phyloP scores from a whole-genome alignment of 2,113 vertebrate species.

The Thunnus maccoyii region DNA sequence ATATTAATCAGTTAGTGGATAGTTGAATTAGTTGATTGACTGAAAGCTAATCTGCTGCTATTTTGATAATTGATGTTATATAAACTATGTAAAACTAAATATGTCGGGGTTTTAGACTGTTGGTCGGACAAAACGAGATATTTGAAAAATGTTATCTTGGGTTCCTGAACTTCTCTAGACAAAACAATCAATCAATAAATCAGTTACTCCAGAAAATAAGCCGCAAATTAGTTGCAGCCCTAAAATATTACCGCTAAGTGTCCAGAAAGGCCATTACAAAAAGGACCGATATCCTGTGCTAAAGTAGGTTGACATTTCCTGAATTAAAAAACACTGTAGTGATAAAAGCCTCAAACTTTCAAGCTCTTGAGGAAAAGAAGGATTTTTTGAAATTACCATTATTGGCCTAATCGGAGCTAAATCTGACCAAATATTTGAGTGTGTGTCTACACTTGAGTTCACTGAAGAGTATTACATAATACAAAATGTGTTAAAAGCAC shows the following conservation, averaged over 20 bases:
- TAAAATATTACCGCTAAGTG: too few species aligned
- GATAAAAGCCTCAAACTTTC: background rate
- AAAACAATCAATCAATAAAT: background rate
- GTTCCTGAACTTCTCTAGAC: background rate
- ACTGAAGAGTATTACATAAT: background rate
- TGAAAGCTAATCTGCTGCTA: too few species aligned
- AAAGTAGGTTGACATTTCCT: background rate
- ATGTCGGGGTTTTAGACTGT: too few species aligned
- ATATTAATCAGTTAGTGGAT: too few species aligned
- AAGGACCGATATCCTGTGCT: too few species aligned
- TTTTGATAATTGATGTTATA: too few species aligned
- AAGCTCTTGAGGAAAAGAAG: background rate
- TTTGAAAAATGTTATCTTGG: too few species aligned
- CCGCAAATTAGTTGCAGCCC: too few species aligned
- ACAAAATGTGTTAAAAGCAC: background rate
- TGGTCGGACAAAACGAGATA: too few species aligned
- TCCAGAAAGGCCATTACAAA: too few species aligned
- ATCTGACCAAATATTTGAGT: constrained; percentile 20
- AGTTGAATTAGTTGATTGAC: too few species aligned
- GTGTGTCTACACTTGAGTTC: background rate
- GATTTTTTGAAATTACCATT: background rate
- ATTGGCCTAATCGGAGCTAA: background rate
- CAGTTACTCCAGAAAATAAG: background rate
- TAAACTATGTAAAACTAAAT: too few species aligned
- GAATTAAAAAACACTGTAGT: background rate